phyloP scores from a whole-genome alignment of 92 coral and sea anemone species.

The Zoanthus solanderi region DNA sequence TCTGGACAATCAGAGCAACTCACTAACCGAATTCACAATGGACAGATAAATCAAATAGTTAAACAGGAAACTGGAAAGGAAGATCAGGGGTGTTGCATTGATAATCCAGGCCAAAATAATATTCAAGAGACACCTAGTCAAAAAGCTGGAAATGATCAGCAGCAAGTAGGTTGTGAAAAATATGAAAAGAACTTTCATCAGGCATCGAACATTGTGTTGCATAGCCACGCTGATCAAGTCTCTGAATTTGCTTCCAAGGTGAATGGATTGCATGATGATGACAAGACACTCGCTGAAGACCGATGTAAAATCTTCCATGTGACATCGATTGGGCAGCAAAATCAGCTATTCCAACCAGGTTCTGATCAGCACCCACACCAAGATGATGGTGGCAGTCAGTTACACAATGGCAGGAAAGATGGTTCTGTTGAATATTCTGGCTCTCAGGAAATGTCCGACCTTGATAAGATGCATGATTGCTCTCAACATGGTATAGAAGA shows the following conservation, averaged over 20 bases:
- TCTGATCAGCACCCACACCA: slow-evolving; percentile 2
- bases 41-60: background rate
- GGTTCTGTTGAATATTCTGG: background rate
- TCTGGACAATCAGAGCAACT: slow-evolving; percentile 12
- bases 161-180: background rate
- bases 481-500: background rate
- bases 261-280: background rate
- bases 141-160: background rate
- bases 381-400: background rate
- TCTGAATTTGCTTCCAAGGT: background rate
- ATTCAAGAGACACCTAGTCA: background rate
- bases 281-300: background rate
- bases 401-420: slow-evolving; percentile 7
- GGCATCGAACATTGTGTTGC: background rate
- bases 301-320: background rate
- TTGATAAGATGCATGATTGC: background rate
- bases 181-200: background rate
- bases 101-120: background rate
- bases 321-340: background rate
- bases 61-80: background rate
- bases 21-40: background rate
- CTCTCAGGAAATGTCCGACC: background rate
- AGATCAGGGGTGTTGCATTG: background rate
- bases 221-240: background rate
- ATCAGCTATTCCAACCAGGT: background rate